A percentile compares a stretch with the other conserved stretches of the same genome.
These are phyloP conservation scores for Sinosuthora webbiana DNA, from an alignment of 2,113 vertebrate genomes.

Conservation along the genomic window DNA sequence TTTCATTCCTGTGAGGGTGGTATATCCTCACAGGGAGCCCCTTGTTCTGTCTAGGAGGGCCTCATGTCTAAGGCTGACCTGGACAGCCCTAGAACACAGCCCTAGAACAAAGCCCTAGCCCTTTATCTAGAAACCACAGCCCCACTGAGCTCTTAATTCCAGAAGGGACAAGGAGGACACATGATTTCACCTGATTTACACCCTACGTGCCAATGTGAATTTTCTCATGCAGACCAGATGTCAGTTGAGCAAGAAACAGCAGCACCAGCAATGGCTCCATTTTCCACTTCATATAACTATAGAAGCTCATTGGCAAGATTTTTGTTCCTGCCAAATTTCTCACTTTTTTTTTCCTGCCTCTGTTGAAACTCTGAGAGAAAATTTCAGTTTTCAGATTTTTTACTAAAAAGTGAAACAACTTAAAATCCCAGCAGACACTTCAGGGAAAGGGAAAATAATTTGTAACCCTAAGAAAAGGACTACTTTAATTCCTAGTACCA, in stretches of 20 bases:
- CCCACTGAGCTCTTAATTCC: neutral
- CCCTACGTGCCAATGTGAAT: neutral
- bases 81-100: neutral
- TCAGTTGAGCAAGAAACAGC: neutral
- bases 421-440: neutral
- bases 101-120: too few species aligned
- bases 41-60: neutral
- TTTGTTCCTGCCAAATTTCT: conserved; percentile 11
- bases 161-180: neutral
- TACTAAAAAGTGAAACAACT: neutral
- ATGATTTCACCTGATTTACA: neutral
- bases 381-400: conserved; percentile 13
- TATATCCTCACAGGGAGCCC: neutral
- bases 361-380: neutral
- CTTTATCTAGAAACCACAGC: neutral
- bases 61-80: neutral
- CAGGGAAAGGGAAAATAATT: neutral
- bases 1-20: neutral
- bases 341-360: neutral
- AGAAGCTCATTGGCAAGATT: neutral
- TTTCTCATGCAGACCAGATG: neutral
- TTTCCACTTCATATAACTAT: neutral
- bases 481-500: neutral
- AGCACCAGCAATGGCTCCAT: neutral
- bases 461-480: neutral